Evolutionary conservation across 2,113 vertebrate genomes (phyloP).

Genomic region (Cryptoleucopteryx plumbea): DNA sequence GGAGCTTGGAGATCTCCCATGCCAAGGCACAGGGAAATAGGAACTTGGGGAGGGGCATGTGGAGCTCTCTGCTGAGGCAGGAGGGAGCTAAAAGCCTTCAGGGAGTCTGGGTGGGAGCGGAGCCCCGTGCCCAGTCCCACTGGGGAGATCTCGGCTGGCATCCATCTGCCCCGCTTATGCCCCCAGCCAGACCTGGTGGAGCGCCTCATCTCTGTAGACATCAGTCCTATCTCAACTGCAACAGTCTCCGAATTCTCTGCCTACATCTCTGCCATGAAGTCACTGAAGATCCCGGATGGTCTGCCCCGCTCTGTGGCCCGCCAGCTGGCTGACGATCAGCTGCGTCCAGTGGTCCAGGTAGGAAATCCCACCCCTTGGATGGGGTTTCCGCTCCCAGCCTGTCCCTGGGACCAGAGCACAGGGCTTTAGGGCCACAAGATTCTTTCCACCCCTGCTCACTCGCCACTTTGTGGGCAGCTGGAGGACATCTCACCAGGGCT

Average conservation of each 20-base stretch:
- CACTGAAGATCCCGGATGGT: conserved; percentile 75
- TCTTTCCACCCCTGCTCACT: neutral
- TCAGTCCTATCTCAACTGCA: conserved; percentile 74
- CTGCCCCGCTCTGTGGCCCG: conserved; percentile 83
- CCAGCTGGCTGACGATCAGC: conserved; percentile 85
- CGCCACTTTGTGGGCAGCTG: neutral
- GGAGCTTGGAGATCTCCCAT: neutral
- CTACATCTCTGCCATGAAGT: conserved; percentile 86
- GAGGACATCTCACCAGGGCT: neutral
- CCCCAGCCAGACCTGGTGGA: conserved; percentile 88
- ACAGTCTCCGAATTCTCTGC: conserved; percentile 66
- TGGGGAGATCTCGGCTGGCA: neutral
- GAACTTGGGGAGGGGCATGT: accelerated
- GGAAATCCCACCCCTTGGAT: neutral
- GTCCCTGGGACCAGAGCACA: neutral
- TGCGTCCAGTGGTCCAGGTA: conserved; percentile 80
- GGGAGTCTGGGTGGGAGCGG: neutral
- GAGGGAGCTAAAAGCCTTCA: neutral
- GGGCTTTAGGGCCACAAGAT: neutral
- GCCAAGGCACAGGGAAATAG: neutral
- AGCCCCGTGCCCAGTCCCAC: accelerated
- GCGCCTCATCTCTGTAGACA: conserved; percentile 86
- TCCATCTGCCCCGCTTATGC: neutral
- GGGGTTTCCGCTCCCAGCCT: neutral
- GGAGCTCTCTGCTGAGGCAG: neutral